A percentile compares a stretch with the other conserved stretches of the same genome.
phyloP scores from a whole-genome alignment of 2,888 invertebrate species.

The Macrophya alboannulata region DNA sequence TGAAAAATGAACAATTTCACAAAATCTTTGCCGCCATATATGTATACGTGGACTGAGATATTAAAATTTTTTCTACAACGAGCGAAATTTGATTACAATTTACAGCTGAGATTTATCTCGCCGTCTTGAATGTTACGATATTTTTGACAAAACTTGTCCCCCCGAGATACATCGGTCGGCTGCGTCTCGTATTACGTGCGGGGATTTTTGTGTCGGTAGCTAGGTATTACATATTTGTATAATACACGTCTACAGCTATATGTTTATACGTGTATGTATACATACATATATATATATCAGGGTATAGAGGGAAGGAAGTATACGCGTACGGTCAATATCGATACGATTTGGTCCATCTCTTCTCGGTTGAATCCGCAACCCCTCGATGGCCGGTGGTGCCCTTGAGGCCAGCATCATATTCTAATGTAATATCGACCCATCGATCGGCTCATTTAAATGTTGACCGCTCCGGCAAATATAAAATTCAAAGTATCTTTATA shows the following conservation, averaged over 20 bases:
- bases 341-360: constrained; percentile 53
- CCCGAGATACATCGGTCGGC: neutral
- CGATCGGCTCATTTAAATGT: constrained; percentile 77
- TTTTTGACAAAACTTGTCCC: neutral
- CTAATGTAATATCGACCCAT: constrained; percentile 70
- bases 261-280: neutral
- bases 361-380: constrained; percentile 61
- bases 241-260: neutral
- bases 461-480: constrained; percentile 76
- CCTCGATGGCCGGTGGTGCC: constrained; percentile 60
- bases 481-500: constrained; percentile 78
- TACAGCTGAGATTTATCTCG: neutral
- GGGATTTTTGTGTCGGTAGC: neutral
- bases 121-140: neutral
- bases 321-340: constrained; percentile 45
- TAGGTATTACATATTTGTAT: neutral
- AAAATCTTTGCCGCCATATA: neutral
- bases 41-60: too few species aligned
- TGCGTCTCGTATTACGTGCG: neutral
- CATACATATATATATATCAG: neutral
- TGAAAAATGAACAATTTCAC: neutral
- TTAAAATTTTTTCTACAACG: too few species aligned
- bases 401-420: constrained; percentile 60
- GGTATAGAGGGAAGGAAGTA: neutral
- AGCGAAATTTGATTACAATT: too few species aligned